Evolutionary conservation across 2,888 invertebrate genomes (phyloP).

Genomic region (Drosophila quinaria): DNA sequence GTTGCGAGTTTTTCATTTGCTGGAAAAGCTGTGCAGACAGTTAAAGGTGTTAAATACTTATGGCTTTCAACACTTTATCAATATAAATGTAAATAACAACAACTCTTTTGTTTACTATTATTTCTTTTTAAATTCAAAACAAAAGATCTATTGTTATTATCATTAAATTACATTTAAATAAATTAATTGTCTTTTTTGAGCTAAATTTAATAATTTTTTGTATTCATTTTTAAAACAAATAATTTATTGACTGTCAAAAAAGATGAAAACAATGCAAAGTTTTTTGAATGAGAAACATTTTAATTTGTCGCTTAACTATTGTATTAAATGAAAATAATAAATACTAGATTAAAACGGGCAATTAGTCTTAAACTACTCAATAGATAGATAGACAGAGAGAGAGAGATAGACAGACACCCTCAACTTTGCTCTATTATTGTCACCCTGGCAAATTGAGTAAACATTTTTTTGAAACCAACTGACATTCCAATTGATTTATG

Average conservation of each 20-base stretch:
- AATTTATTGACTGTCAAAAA: constrained; percentile 24
- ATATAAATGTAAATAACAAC: background rate
- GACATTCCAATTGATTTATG: constrained; percentile 73
- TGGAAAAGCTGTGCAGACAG: background rate
- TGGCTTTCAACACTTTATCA: constrained; percentile 17
- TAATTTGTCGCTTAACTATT: constrained; percentile 1
- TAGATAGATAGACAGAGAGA: background rate
- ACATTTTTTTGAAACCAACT: constrained; percentile 56
- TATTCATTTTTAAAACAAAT: constrained; percentile 33
- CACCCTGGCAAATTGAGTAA: constrained; percentile 46
- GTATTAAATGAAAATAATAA: constrained; percentile 11
- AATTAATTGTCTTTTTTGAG: constrained; percentile 17
- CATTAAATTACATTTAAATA: constrained; percentile 8
- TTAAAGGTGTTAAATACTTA: constrained; percentile 31
- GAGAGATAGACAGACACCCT: background rate
- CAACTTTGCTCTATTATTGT: constrained; percentile 28
- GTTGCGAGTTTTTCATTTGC: constrained; percentile 45
- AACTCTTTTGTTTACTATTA: background rate
- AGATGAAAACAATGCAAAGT: constrained; percentile 11
- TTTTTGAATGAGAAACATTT: constrained; percentile 31
- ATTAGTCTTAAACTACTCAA: constrained; percentile 5
- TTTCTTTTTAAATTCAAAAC: background rate
- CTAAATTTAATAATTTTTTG: constrained; percentile 58
- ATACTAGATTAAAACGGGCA: background rate
- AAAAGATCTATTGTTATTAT: constrained; percentile 3